Base-by-base conservation (phyloP, 1,140 invertebrate genomes). In the Drosophila tropicalis region DNA sequence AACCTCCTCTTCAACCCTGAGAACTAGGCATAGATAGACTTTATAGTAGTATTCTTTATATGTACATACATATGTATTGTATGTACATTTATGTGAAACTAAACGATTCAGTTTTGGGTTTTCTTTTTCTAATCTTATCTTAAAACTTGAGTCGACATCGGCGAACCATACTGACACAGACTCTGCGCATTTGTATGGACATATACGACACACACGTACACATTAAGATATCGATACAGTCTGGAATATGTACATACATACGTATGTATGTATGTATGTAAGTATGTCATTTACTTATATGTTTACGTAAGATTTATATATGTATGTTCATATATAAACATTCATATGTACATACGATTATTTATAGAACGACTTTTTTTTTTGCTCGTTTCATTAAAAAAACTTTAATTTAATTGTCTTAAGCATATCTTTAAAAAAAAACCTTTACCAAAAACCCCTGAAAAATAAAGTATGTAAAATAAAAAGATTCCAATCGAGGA, bases 61-160 rank as follows among this genome's bases (percentile, higher is more conserved):
- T 22, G 44, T 56, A 64, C 40, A 60, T 25, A n/a, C n/a, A n/a
- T n/a, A n/a, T n/a, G n/a, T n/a, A n/a, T n/a, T n/a, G n/a, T n/a
- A 64, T 54, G 25, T 41, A 65, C 47, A 62, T 56, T 56, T 47
- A 60, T 32, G 56, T 57, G 55, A 10, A 17, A 63, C 70, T 29
- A 54, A 32, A 67, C 67, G 68, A 61, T 75, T 78, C 67, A 75
- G 72, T 79, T 79, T 58, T 58, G 56, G 47, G 60, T 64, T 75
- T 78, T 80, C 65, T 83, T 69, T 74, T 76, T 87, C 75, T 79
- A 87, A 87, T 87, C 83, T 87, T 87, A 87, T 87, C 83, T 87
- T 87, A 83, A 86, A 87, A 87, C 84, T 87, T 89, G 84, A 89
- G 76, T 87, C 84, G 79, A 83, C 79, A 86, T 79, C 64, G 65